Evolutionary conservation across 2,797 vertebrate genomes (phyloP), one percentile per base, ranked within the genome.

Genomic region (Centroberyx gerrardi): DNA sequence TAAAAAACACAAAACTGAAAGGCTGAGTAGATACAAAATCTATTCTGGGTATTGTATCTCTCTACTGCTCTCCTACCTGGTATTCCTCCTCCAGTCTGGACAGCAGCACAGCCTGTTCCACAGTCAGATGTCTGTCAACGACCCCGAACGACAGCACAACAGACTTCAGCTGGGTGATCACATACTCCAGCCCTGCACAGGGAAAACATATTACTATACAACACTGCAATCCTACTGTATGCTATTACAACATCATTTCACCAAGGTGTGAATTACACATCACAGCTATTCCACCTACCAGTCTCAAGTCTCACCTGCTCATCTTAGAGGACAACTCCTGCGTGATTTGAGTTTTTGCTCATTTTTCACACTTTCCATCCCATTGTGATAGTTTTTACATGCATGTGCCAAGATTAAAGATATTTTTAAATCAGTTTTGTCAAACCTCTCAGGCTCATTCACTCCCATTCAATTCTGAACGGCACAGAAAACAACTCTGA

Each of bases 51-150:
- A 56, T 46, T 56, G 31, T 29, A 38, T 31, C n/a, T 65, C 9
- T 65, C 4, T 17, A 13, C 13, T 33, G 3, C 10, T 59, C 5
- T 60, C 52, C 13, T 94, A 99, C 98, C 98, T 99, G 98, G 84
- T 95, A 99, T 84, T 99, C 97, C 82, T 99, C 98, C 90, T 99
- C 98, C 60, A 99, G 93, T 65, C 97, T 96, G 49, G 98, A 99
- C 14, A 99, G 92, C 8, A 98, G 90, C 76, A 99, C 97, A 0
- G 98, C 98, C 89, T 96, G 94, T 82, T 99, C 98, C 67, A 98
- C 98, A 0, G 95, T 97, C 83, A 99, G 90, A 86, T 91, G 94
- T 92, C 95, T 94, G 92, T 99, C 98, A 66, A 97, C 93, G 86
- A 98, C 87, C 3, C 95, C 96, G 91, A 99, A 89, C 0, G 97